These are phyloP conservation scores for Apaloderma vittatum DNA, from an alignment of 2,113 vertebrate genomes.

Conservation along the genomic window DNA sequence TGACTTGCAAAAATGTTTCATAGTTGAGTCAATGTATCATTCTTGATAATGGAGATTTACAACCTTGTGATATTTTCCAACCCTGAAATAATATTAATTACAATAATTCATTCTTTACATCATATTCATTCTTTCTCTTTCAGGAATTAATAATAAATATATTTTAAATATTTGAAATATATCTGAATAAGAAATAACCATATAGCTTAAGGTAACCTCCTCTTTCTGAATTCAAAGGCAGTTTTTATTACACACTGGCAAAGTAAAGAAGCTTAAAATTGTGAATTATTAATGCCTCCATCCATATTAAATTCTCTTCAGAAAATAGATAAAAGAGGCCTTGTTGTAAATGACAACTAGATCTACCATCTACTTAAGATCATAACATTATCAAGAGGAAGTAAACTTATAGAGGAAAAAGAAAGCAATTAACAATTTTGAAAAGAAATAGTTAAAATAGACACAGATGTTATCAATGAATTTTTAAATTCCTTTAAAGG, in stretches of 20 bases:
- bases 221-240: constrained; percentile 10
- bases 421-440: background rate
- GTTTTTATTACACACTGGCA: constrained; percentile 27
- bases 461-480: background rate
- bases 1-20: constrained; percentile 15
- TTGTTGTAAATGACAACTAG: constrained; percentile 20
- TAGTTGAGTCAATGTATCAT: background rate
- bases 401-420: background rate
- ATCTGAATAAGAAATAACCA: background rate
- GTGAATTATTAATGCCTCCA: constrained; percentile 28
- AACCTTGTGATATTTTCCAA: background rate
- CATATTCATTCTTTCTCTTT: background rate
- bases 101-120: constrained; percentile 4
- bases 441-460: background rate
- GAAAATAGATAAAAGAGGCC: background rate
- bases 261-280: background rate
- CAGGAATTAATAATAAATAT: background rate
- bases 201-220: background rate
- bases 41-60: constrained; percentile 30
- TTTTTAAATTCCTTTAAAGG: background rate
- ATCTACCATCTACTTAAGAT: background rate
- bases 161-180: constrained; percentile 14
- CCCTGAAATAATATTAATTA: constrained; percentile 27
- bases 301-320: constrained; percentile 22
- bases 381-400: background rate